Evolutionary conservation across 2,113 vertebrate species (phyloP).

Genomic region (Oryzias javanicus): DNA sequence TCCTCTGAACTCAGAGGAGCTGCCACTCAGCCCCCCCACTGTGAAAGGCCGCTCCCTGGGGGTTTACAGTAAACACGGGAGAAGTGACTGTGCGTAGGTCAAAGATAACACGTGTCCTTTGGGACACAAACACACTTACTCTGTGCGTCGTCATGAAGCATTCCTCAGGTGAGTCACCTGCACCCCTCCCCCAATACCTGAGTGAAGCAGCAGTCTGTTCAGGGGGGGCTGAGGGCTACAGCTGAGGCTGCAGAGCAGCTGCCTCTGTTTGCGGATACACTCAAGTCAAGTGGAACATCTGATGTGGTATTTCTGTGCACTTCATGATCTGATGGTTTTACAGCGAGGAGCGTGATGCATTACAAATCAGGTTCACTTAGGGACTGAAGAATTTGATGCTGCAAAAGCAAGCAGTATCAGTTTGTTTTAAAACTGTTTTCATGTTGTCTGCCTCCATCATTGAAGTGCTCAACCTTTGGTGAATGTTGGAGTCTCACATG

Average conservation of each 20-base stretch:
- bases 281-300: constrained; percentile 1
- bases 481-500: too few species aligned
- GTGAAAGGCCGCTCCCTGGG: not conserved
- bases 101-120: not conserved
- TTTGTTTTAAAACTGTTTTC: too few species aligned
- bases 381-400: too few species aligned
- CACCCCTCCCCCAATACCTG: constrained; percentile 29
- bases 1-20: not conserved
- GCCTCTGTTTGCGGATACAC: constrained; percentile 9
- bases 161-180: constrained; percentile 25
- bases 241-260: constrained; percentile 12
- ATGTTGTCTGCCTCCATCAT: too few species aligned
- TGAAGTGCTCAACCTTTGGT: too few species aligned
- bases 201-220: constrained; percentile 57
- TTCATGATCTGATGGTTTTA: too few species aligned
- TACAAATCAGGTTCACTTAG: too few species aligned
- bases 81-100: not conserved
- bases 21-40: not conserved
- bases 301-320: too few species aligned
- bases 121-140: constrained; percentile 31
- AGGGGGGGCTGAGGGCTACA: constrained; percentile 29
- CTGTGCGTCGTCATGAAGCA: constrained; percentile 18
- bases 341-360: too few species aligned
- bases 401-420: too few species aligned
- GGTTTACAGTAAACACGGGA: constrained; percentile 24